Evolutionary conservation across 2,797 vertebrate species (phyloP).

Genomic region (Myotis vivesi): DNA sequence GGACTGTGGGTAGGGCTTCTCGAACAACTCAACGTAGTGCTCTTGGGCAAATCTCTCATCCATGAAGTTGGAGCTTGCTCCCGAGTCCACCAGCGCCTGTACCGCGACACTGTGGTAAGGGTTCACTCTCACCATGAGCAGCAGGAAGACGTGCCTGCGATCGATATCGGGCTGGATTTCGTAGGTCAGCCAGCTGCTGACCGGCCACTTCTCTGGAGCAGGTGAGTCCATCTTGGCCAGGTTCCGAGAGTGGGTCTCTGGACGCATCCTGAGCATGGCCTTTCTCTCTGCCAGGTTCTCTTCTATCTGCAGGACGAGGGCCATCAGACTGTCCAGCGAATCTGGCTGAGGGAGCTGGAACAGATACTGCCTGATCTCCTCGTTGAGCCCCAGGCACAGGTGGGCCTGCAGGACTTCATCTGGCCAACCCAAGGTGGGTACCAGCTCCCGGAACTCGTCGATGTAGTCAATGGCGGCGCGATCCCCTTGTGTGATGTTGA

Average conservation of each 20-base stretch:
- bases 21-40: constrained; percentile 62
- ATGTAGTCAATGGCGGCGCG: constrained; percentile 58
- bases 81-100: constrained; percentile 57
- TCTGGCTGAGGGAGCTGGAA: constrained; percentile 59
- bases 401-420: constrained; percentile 75
- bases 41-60: constrained; percentile 72
- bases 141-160: constrained; percentile 61
- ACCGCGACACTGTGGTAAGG: constrained; percentile 62
- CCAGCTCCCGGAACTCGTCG: constrained; percentile 63
- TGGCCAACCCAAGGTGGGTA: constrained; percentile 65
- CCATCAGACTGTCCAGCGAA: constrained; percentile 40
- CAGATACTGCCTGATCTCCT: constrained; percentile 70
- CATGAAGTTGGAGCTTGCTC: constrained; percentile 60
- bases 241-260: not conserved
- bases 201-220: constrained; percentile 60
- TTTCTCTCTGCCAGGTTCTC: constrained; percentile 62
- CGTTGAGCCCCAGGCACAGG: constrained; percentile 72
- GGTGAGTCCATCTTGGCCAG: constrained; percentile 58
- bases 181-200: constrained; percentile 58
- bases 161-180: not conserved
- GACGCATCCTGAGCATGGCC: constrained; percentile 57
- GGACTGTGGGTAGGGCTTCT: constrained; percentile 35
- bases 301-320: constrained; percentile 70
- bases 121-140: constrained; percentile 67
- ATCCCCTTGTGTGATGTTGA: constrained; percentile 47